Conservation (phyloP, 2,113 vertebrate genomes). For the Lasiurus borealis region DNA sequence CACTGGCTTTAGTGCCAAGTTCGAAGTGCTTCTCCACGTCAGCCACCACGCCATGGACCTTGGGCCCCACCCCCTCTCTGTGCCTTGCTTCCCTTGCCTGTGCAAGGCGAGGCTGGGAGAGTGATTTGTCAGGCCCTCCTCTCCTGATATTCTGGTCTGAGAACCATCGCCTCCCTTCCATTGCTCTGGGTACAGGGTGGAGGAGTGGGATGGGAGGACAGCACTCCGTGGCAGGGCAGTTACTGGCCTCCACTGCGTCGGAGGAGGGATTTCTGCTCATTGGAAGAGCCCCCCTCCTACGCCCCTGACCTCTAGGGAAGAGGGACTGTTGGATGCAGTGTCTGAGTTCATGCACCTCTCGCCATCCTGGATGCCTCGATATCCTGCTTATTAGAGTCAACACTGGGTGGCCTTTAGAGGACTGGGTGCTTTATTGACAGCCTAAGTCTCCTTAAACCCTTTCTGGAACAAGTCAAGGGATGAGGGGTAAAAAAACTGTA, state of each 20-base stretch:
- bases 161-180: not conserved
- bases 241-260: not conserved
- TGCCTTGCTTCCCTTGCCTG: not conserved
- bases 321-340: fast-evolving
- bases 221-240: not conserved
- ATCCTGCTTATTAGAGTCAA: slow-evolving; percentile 45
- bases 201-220: fast-evolving
- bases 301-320: not conserved
- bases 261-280: not conserved
- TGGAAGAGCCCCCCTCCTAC: not conserved
- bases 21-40: not conserved
- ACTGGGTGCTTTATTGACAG: slow-evolving; percentile 53
- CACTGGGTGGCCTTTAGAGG: slow-evolving; percentile 35
- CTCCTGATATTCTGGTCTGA: not conserved
- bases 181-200: not conserved
- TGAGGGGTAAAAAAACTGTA: slow-evolving; percentile 38
- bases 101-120: not conserved
- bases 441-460: slow-evolving; percentile 73
- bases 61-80: not conserved
- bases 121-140: not conserved
- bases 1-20: not conserved
- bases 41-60: fast-evolving
- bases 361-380: not conserved
- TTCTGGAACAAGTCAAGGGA: slow-evolving; percentile 61
- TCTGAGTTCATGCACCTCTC: not conserved